These are phyloP conservation scores for Brenthis daphne DNA, from an alignment of 2,888 invertebrate species.

Conservation along the genomic window DNA sequence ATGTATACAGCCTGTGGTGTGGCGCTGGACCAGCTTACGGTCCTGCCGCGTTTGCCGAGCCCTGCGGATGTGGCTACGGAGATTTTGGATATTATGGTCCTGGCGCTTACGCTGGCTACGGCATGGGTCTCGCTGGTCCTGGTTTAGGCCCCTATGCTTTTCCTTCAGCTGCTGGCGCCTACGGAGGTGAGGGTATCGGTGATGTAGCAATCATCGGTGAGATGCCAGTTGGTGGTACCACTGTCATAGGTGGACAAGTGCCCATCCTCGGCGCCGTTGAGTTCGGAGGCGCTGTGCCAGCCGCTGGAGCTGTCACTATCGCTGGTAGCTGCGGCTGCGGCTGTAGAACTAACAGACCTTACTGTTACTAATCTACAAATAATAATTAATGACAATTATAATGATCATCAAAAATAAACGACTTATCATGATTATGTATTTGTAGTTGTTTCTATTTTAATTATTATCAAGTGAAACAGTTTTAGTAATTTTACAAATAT, in stretches of 20 bases:
- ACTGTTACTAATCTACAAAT: slow-evolving; percentile 14
- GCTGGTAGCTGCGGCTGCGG: slow-evolving; percentile 44
- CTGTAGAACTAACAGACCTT: slow-evolving; percentile 39
- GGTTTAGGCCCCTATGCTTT: not conserved
- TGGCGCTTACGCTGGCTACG: not conserved
- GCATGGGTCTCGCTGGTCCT: slow-evolving; percentile 1
- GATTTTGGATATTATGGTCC: not conserved
- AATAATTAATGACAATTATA: not conserved
- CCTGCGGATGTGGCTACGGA: not conserved
- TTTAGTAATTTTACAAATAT: too few species aligned
- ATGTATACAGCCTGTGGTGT: slow-evolving; percentile 9
- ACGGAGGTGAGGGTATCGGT: slow-evolving; percentile 49
- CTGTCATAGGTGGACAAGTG: slow-evolving; percentile 44
- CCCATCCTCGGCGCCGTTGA: slow-evolving; percentile 47
- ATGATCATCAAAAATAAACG: too few species aligned
- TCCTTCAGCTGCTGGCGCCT: slow-evolving; percentile 32
- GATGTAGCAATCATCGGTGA: slow-evolving; percentile 50
- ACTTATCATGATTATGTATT: too few species aligned
- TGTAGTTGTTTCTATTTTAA: too few species aligned
- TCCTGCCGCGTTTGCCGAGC: not conserved
- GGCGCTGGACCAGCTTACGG: not conserved
- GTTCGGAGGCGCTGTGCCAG: slow-evolving; percentile 44
- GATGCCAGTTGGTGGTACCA: slow-evolving; percentile 51
- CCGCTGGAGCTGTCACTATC: slow-evolving; percentile 45
- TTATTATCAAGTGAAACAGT: too few species aligned